Evolutionary conservation across 1,140 invertebrate genomes (phyloP), one percentile per base, ranked within the genome.

Genomic region (Halictus rubicundus): DNA sequence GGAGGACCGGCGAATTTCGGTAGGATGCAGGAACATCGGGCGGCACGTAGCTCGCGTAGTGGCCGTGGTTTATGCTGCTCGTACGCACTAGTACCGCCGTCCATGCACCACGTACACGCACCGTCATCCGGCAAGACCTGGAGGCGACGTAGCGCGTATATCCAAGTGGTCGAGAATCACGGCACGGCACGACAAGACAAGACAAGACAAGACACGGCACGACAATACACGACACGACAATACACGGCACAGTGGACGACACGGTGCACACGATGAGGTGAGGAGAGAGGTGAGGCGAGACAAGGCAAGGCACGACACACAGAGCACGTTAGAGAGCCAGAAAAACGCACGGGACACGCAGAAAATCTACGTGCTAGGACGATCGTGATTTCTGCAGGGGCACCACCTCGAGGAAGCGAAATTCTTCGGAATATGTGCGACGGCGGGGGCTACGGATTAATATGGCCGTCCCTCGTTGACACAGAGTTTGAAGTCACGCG

Each of bases 381-480:
- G 32, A 52, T 37, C 9, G 78, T 60, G 32, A 46, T 60, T 65
- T 60, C 61, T 5, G 63, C 12, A 25, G 70, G 37, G 49, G 14
- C 70, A 65, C 37, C 39, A 79, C 49, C 77, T 73, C 77, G 49
- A 78, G 46, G 68, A 77, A 63, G 27, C 59, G 49, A 66, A 64
- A 80, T 61, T 66, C 19, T 68, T 69, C 16, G n/a, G 72, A 64
- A 75, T 80, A 74, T n/a, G 65, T 68, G 69, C 23, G 82, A 85
- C 83, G 87, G 81, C 82, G 75, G 84, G 83, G 87, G 83, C 81
- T 87, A 83, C 80, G 85, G 85, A 86, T 92, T 92, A 92, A 92
- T 90, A 91, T 92, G 91, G 91, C 90, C 89, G 91, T 90, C 87
- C 85, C 84, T 90, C 88, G 85, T 90, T 89, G 83, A 86, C 88